A percentile compares a stretch with the other conserved stretches of the same genome.
Conservation (phyloP, 2,113 vertebrate genomes). For the Colossoma macropomum region DNA sequence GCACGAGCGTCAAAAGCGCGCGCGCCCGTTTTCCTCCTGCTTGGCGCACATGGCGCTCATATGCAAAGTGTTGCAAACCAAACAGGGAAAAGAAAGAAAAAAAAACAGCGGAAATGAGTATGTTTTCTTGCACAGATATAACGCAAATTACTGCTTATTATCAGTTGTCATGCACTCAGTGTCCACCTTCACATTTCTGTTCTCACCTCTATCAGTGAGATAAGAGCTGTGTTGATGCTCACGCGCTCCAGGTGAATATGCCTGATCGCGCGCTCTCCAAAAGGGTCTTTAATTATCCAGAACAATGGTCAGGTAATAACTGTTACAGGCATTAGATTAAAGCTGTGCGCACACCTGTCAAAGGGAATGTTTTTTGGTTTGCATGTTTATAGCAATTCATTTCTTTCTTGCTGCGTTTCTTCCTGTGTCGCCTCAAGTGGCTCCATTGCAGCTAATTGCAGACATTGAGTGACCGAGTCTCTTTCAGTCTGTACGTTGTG, state of each 20-base stretch:
- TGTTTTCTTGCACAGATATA: neutral
- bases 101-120: neutral
- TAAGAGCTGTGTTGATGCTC: neutral
- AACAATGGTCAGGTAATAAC: neutral
- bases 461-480: neutral
- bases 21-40: slow-evolving; percentile 11
- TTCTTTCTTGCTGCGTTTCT: neutral
- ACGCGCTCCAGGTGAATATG: no score
- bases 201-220: no score
- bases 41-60: slow-evolving; percentile 46
- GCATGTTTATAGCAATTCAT: neutral
- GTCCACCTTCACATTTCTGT: neutral
- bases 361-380: neutral
- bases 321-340: neutral
- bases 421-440: neutral
- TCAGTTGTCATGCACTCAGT: neutral
- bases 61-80: slow-evolving; percentile 28
- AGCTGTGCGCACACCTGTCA: neutral
- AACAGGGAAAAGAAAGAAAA: neutral
- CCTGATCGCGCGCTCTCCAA: neutral
- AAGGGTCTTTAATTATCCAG: neutral
- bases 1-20: slow-evolving; percentile 44
- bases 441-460: neutral
- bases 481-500: neutral
- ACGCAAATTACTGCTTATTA: neutral